phyloP scores from a whole-genome alignment of 2,113 vertebrate genomes.

The Prochilodus magdalenae region DNA sequence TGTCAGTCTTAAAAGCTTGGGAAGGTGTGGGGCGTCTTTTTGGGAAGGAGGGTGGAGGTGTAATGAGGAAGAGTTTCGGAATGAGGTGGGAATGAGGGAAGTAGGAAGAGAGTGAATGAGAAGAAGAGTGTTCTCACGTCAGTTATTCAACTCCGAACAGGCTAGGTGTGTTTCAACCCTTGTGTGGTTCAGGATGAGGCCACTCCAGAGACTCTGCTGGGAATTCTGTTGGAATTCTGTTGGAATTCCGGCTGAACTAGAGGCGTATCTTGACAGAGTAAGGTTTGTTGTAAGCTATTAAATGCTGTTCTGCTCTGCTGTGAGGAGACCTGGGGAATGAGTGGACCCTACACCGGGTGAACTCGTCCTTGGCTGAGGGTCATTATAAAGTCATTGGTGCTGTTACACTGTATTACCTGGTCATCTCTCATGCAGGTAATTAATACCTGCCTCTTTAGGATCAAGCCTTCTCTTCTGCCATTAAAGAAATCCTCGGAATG shows the following conservation, averaged over 20 bases:
- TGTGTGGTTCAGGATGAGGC: background rate
- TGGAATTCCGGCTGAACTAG: background rate
- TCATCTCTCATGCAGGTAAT: background rate
- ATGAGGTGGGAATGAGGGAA: background rate
- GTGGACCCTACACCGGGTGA: background rate
- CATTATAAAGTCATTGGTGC: background rate
- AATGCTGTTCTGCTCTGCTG: background rate
- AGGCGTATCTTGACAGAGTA: background rate
- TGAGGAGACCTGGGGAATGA: no score
- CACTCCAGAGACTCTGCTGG: background rate
- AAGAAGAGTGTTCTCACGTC: background rate
- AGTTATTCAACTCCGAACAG: conserved; percentile 4
- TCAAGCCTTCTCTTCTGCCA: no score
- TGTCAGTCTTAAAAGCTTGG: background rate
- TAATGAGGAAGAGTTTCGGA: background rate
- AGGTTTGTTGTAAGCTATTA: background rate
- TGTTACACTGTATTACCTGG: background rate
- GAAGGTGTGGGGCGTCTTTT: background rate
- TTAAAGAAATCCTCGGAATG: no score
- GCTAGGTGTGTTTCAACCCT: no score
- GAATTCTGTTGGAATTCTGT: background rate
- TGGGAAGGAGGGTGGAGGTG: background rate
- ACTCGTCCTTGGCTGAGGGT: background rate
- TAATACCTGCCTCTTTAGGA: background rate
- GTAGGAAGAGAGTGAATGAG: background rate